phyloP scores from a whole-genome alignment of 2,888 invertebrate species.

The Ypsolopha scabrella region DNA sequence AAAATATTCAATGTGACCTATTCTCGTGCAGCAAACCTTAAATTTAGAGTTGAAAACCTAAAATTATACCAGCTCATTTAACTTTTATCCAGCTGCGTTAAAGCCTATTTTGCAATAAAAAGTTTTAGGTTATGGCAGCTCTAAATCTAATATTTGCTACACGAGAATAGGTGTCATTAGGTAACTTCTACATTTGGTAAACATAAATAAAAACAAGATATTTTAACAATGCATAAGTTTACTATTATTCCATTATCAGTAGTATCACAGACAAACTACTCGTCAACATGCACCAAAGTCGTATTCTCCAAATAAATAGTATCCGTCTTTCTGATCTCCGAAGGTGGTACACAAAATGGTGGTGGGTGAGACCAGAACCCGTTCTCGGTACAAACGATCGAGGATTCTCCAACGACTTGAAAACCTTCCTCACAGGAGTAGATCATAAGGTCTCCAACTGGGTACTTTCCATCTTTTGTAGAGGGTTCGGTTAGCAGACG shows the following conservation, averaged over 20 bases:
- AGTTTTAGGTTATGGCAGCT: too few species aligned
- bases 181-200: too few species aligned
- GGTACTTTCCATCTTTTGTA: constrained; percentile 70
- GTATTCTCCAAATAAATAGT: constrained; percentile 54
- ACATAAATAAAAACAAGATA: too few species aligned
- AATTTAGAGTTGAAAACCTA: too few species aligned
- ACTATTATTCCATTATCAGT: neutral
- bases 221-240: too few species aligned
- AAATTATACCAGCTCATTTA: too few species aligned
- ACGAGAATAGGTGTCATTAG: too few species aligned
- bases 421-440: constrained; percentile 67
- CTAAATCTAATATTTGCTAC: too few species aligned
- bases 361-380: constrained; percentile 91
- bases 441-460: constrained; percentile 84
- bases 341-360: constrained; percentile 76
- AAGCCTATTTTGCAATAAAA: too few species aligned
- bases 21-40: too few species aligned
- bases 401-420: constrained; percentile 76
- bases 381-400: constrained; percentile 88
- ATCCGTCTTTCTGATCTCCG: constrained; percentile 38
- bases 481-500: constrained; percentile 47
- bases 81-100: too few species aligned
- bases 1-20: too few species aligned
- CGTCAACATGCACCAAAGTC: constrained; percentile 46
- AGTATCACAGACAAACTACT: constrained; percentile 15